Percentiles rank a stretch among this genome's conserved stretches.
Conservation (phyloP, 2,888 invertebrate species). For the Gymnocheta viridis region DNA sequence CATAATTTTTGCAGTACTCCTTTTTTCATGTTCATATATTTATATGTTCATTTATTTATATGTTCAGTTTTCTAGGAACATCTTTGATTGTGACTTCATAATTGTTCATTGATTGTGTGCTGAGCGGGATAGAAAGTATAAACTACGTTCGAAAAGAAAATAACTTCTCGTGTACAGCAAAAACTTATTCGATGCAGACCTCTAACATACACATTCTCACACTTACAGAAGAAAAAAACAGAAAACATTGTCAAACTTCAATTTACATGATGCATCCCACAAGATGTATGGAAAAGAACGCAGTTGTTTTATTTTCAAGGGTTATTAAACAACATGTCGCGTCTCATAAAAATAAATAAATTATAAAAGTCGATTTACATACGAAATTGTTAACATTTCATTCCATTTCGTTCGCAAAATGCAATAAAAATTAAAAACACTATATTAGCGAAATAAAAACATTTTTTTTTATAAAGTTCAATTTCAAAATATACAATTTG, state of each 20-base stretch:
- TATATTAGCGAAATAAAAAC: neutral
- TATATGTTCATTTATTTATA: too few species aligned
- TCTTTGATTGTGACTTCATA: too few species aligned
- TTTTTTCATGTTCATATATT: too few species aligned
- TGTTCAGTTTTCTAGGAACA: too few species aligned
- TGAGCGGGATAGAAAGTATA: too few species aligned
- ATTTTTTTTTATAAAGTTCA: neutral
- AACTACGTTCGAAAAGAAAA: too few species aligned
- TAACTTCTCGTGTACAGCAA: too few species aligned
- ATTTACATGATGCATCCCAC: neutral
- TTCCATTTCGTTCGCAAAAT: constrained; percentile 33
- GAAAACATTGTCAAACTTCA: neutral
- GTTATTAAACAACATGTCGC: constrained; percentile 62
- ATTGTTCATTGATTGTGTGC: too few species aligned
- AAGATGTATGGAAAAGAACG: neutral
- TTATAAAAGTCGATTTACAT: constrained; percentile 36
- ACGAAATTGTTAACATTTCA: constrained; percentile 23
- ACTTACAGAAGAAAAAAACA: neutral
- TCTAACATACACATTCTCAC: neutral
- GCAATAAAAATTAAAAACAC: neutral
- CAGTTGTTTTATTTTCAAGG: constrained; percentile 57
- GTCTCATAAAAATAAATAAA: constrained; percentile 44
- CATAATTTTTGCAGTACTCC: too few species aligned
- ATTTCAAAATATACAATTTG: neutral
- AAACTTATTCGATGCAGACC: too few species aligned